Evolutionary conservation across 1,140 invertebrate genomes (phyloP).

Genomic region (Aporrectodea caliginosa): DNA sequence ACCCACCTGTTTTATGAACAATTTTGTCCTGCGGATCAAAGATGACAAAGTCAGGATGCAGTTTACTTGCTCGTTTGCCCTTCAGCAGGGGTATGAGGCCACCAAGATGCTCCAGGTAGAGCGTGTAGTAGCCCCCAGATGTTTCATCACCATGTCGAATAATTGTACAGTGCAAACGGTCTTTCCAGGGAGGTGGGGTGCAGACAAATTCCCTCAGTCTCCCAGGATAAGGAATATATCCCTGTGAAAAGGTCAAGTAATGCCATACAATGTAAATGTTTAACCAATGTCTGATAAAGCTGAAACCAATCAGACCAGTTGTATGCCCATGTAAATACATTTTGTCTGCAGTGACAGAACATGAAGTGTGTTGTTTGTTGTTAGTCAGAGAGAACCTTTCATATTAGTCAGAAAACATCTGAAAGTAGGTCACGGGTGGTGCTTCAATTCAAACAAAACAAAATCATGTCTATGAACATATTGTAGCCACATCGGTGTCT

Average conservation of each 20-base stretch:
- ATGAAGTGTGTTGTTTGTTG: too few species aligned
- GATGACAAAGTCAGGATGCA: slow-evolving; percentile 96
- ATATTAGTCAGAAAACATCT: too few species aligned
- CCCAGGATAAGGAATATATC: slow-evolving; percentile 83
- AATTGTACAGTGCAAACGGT: slow-evolving; percentile 91
- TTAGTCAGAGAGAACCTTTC: too few species aligned
- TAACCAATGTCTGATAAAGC: too few species aligned
- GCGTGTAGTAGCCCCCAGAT: slow-evolving; percentile 78
- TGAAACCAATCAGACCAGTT: too few species aligned
- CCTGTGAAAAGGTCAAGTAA: slow-evolving; percentile 62
- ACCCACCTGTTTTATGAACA: slow-evolving; percentile 35
- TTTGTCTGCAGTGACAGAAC: too few species aligned
- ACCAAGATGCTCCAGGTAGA: slow-evolving; percentile 91
- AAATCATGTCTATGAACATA: too few species aligned
- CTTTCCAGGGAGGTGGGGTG: slow-evolving; percentile 75
- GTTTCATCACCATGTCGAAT: slow-evolving; percentile 81
- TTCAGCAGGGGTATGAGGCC: slow-evolving; percentile 92
- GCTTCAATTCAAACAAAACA: too few species aligned
- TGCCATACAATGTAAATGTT: too few species aligned
- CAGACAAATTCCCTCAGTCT: slow-evolving; percentile 88
- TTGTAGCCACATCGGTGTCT: too few species aligned
- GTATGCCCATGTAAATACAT: too few species aligned
- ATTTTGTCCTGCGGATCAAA: slow-evolving; percentile 71
- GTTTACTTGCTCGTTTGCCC: slow-evolving; percentile 91
- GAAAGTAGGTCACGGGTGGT: too few species aligned